These are phyloP conservation scores for Pristis pectinata DNA, from an alignment of 2,797 vertebrate genomes.

Conservation along the genomic window DNA sequence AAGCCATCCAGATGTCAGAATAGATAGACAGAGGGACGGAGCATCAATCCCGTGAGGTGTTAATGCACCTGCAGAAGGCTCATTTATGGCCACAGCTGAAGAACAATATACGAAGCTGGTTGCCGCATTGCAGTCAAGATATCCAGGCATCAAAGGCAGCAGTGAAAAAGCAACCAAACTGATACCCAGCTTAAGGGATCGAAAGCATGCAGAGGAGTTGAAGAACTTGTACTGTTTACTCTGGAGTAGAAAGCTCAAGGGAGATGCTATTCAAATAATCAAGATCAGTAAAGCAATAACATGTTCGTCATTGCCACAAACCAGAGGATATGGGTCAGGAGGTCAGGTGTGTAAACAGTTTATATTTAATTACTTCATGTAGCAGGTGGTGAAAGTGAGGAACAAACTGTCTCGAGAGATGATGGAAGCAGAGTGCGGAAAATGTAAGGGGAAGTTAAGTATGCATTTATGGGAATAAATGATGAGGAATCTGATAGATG, in stretches of 20 bases:
- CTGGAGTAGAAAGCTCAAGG: background rate
- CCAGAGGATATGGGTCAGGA: background rate
- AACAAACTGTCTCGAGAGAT: background rate
- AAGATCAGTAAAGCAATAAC: background rate
- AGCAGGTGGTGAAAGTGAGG: background rate
- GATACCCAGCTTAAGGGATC: background rate
- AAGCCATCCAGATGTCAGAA: background rate
- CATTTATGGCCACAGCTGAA: background rate
- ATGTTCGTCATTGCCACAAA: background rate
- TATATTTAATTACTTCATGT: background rate
- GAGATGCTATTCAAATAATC: slow-evolving; percentile 3
- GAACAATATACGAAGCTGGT: background rate
- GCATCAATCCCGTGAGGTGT: background rate
- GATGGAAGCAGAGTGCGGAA: background rate
- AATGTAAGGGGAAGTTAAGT: background rate
- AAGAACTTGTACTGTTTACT: background rate
- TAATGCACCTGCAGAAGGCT: background rate
- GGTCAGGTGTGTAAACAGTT: slow-evolving; percentile 5
- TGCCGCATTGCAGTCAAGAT: background rate
- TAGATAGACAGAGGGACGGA: background rate
- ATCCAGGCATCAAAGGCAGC: background rate
- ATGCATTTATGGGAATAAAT: background rate
- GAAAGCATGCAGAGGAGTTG: background rate
- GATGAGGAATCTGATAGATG: background rate
- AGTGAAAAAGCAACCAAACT: background rate